phyloP scores from a whole-genome alignment of 2,113 vertebrate species.

The Gymnarchus niloticus region DNA sequence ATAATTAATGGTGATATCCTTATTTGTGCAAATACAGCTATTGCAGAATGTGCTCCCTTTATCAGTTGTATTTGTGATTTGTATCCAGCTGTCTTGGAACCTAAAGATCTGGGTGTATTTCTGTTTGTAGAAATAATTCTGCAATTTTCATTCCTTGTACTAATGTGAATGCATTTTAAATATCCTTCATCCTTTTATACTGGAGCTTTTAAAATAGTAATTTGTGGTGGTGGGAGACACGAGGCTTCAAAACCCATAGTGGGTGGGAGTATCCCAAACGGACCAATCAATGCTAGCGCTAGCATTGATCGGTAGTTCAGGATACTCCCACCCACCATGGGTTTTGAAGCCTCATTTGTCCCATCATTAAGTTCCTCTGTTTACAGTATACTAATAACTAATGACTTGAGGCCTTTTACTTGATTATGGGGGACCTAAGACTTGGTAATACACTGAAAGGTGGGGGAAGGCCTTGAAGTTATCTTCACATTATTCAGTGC shows the following conservation, averaged over 20 bases:
- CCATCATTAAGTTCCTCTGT: too few species aligned
- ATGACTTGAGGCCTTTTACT: neutral
- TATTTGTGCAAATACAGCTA: slow-evolving; percentile 2
- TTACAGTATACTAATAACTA: too few species aligned
- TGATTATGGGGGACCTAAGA: neutral
- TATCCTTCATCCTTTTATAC: neutral
- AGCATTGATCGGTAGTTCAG: too few species aligned
- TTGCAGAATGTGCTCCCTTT: neutral
- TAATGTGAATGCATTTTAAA: neutral
- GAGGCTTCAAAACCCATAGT: neutral
- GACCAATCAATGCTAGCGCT: too few species aligned
- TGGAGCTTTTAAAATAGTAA: too few species aligned
- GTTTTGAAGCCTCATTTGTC: too few species aligned
- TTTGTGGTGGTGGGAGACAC: too few species aligned
- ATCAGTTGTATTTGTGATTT: neutral
- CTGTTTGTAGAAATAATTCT: neutral
- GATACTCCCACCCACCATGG: too few species aligned
- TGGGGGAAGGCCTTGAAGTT: neutral
- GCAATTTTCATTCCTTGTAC: neutral
- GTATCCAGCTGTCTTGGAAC: neutral
- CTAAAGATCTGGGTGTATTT: neutral
- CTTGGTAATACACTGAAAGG: neutral
- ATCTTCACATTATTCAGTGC: neutral
- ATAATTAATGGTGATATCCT: slow-evolving; percentile 30
- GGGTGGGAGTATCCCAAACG: too few species aligned